Conservation (phyloP, 2,888 invertebrate species). For the Tachina lurida region DNA sequence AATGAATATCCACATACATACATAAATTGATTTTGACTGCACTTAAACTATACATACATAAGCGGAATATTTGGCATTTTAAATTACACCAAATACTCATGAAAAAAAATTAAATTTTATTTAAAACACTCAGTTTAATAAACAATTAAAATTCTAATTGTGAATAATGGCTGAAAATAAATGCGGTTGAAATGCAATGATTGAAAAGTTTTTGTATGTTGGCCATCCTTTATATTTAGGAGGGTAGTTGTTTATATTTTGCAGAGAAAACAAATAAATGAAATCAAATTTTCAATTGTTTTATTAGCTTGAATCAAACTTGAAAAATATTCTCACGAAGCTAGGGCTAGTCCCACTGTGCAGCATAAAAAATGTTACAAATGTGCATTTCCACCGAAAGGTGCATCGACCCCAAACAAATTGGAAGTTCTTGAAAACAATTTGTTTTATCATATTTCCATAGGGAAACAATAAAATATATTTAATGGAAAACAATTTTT, state of each 20-base stretch:
- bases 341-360: too few relatives aligned
- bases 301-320: too few relatives aligned
- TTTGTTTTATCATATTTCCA: too few relatives aligned
- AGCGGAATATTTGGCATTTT: background rate
- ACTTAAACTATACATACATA: background rate
- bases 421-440: too few relatives aligned
- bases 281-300: too few relatives aligned
- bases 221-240: constrained; percentile 5
- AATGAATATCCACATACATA: background rate
- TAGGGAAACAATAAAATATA: too few relatives aligned
- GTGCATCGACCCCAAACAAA: too few relatives aligned
- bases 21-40: background rate
- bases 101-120: background rate
- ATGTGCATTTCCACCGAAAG: too few relatives aligned
- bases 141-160: constrained; percentile 62
- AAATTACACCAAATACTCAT: background rate
- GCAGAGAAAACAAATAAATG: too few relatives aligned
- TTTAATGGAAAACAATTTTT: too few relatives aligned
- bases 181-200: constrained; percentile 51
- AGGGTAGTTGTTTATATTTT: background rate
- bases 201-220: constrained; percentile 39
- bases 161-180: constrained; percentile 45
- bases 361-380: too few relatives aligned
- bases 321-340: too few relatives aligned
- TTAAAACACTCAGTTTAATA: constrained; percentile 28